Evolutionary conservation across 2,888 invertebrate genomes (phyloP).

Genomic region (Bellardia bayeri): DNA sequence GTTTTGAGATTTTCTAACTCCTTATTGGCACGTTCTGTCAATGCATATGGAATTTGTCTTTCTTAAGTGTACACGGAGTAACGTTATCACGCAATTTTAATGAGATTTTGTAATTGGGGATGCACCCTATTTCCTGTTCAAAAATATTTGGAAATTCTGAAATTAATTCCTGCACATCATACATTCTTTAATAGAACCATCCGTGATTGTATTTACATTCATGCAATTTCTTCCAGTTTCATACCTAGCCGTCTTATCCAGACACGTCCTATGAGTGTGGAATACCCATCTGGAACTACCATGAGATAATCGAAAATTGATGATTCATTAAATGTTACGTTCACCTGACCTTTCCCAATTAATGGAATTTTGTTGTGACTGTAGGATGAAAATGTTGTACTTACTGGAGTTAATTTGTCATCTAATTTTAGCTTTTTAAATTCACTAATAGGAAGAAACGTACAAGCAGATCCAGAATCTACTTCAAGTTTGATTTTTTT

Average conservation of each 20-base stretch:
- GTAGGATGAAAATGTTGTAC: background rate
- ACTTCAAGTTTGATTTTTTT: constrained; percentile 39
- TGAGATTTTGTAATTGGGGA: constrained; percentile 23
- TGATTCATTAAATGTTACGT: background rate
- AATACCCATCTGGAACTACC: too few relatives aligned
- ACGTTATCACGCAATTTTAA: too few relatives aligned
- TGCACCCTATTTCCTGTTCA: constrained; percentile 37
- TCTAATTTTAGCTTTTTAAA: constrained; percentile 21
- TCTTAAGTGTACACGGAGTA: constrained; percentile 33
- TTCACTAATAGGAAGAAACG: constrained; percentile 48
- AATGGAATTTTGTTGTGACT: constrained; percentile 39
- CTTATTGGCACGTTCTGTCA: constrained; percentile 23
- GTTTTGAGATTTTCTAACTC: background rate
- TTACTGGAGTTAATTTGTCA: constrained; percentile 19
- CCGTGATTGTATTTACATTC: too few relatives aligned
- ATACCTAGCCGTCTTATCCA: too few relatives aligned
- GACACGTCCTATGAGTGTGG: too few relatives aligned
- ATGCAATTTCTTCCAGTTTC: too few relatives aligned
- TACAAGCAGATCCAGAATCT: constrained; percentile 55
- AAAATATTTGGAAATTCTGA: constrained; percentile 5
- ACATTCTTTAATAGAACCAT: too few relatives aligned
- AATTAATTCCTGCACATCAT: too few relatives aligned
- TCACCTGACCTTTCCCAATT: constrained; percentile 45
- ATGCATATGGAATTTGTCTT: constrained; percentile 24
- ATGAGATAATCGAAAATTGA: too few relatives aligned